Evolutionary conservation across 2,113 vertebrate genomes (phyloP).

Genomic region (Neomonachus schauinslandi): DNA sequence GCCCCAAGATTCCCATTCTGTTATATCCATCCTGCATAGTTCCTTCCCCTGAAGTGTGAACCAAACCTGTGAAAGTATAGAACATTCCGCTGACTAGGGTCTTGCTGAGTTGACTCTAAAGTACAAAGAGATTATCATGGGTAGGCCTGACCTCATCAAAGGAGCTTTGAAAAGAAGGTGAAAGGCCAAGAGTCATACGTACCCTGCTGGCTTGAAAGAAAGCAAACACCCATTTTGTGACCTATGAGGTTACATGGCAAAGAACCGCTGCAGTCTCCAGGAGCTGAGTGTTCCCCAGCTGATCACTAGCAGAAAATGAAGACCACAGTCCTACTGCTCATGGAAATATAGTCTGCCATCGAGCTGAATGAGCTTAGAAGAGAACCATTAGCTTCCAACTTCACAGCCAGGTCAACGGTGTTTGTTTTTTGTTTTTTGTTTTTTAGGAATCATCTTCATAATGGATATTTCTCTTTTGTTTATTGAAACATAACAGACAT

Average conservation of each 20-base stretch:
- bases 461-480: not conserved
- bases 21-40: rapidly evolving
- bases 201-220: not conserved
- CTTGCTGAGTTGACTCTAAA: not conserved
- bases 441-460: not conserved
- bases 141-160: not conserved
- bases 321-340: not conserved
- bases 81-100: rapidly evolving
- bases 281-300: not conserved
- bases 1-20: rapidly evolving
- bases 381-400: not conserved
- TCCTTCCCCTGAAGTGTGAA: not conserved
- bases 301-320: not conserved
- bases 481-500: not conserved
- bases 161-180: not conserved
- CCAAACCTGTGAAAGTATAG: not conserved
- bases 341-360: not conserved
- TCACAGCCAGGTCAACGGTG: not conserved
- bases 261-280: rapidly evolving
- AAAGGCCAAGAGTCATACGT: no score
- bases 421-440: not conserved
- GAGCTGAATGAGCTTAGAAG: rapidly evolving
- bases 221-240: not conserved
- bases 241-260: not conserved
- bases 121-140: not conserved